These are phyloP conservation scores for Hypercompe scribonia DNA, from an alignment of 2,888 invertebrate genomes.

Conservation along the genomic window DNA sequence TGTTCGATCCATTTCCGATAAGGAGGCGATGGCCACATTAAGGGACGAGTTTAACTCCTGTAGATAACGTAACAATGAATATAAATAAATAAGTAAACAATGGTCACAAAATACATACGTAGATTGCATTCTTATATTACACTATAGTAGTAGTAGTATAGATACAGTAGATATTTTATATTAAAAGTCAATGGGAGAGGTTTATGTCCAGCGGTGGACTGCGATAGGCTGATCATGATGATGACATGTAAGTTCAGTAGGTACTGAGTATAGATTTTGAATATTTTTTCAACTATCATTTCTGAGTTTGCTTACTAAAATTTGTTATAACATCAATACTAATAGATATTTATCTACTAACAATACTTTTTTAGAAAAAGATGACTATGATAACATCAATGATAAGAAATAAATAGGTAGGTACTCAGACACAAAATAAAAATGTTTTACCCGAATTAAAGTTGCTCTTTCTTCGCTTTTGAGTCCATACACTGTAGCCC, in stretches of 20 bases:
- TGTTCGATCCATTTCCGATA: conserved; percentile 72
- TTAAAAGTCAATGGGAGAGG: too few relatives aligned
- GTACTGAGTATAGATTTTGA: background rate
- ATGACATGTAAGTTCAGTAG: background rate
- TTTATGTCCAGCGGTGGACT: too few relatives aligned
- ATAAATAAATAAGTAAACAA: background rate
- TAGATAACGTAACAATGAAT: conserved; percentile 25
- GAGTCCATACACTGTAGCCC: conserved; percentile 81
- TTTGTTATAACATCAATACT: background rate
- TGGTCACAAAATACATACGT: background rate
- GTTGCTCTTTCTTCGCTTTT: conserved; percentile 78
- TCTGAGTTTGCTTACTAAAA: background rate
- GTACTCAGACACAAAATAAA: background rate
- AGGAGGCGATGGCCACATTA: conserved; percentile 67
- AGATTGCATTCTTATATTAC: background rate
- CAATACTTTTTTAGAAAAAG: background rate
- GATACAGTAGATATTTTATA: background rate
- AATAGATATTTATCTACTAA: background rate
- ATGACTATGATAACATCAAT: background rate
- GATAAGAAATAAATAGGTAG: background rate
- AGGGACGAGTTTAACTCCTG: conserved; percentile 81
- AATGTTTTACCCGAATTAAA: conserved; percentile 63
- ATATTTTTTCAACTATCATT: background rate
- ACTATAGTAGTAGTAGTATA: background rate
- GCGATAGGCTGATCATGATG: too few relatives aligned